Evolutionary conservation across 2,888 invertebrate species (phyloP).

Genomic region (Rotaria socialis): DNA sequence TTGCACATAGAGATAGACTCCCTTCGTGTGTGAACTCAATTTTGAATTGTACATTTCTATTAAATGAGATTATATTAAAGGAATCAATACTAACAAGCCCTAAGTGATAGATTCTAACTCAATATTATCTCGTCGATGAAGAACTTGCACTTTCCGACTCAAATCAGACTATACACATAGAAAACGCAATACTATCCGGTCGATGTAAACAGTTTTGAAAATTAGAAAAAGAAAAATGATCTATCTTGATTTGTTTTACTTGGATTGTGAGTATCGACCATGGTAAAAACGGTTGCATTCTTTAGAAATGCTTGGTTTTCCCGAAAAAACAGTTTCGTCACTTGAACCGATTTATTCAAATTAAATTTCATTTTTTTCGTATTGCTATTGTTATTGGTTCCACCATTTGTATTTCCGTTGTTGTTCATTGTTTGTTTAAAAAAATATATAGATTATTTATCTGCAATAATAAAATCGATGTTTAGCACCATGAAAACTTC

Average conservation of each 20-base stretch:
- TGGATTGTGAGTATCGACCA: slow-evolving; percentile 18
- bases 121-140: too few species aligned
- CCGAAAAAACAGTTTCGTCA: not conserved
- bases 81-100: too few species aligned
- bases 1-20: too few species aligned
- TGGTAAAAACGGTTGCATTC: not conserved
- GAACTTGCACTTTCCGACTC: too few species aligned
- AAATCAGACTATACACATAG: too few species aligned
- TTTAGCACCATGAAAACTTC: not conserved
- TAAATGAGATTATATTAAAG: too few species aligned
- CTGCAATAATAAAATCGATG: not conserved
- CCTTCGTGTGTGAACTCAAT: too few species aligned
- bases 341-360: slow-evolving; percentile 13
- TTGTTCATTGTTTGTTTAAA: not conserved
- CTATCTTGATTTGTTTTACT: not conserved
- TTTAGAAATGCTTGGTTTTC: not conserved
- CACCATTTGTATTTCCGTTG: not conserved
- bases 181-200: too few species aligned
- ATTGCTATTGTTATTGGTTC: not conserved
- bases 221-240: too few species aligned
- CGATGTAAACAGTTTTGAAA: too few species aligned
- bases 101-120: too few species aligned
- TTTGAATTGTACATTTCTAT: too few species aligned
- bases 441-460: not conserved
- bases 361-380: not conserved